These are phyloP conservation scores for Pseudolaguvia tuberculata DNA, from an alignment of 2,113 vertebrate species.

Conservation along the genomic window DNA sequence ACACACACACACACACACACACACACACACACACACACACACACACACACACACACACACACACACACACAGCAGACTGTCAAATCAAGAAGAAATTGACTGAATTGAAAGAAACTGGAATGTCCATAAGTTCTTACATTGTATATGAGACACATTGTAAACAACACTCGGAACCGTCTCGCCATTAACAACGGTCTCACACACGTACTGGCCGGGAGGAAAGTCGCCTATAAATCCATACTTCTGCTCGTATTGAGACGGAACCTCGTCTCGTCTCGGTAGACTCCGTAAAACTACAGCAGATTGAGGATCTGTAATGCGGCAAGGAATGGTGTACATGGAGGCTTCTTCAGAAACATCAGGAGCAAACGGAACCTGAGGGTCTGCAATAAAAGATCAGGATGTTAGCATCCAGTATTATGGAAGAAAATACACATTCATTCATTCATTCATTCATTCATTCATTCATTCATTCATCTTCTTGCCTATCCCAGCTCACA, in stretches of 20 bases:
- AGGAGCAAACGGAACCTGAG: constrained; percentile 77
- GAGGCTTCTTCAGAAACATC: constrained; percentile 58
- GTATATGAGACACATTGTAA: constrained; percentile 72
- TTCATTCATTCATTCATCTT: no score
- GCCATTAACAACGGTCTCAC: constrained; percentile 72
- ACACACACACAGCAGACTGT: constrained; percentile 29
- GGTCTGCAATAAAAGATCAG: constrained; percentile 54
- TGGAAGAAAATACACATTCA: neutral
- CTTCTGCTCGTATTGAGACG: constrained; percentile 71
- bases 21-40: no score
- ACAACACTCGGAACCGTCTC: constrained; percentile 63
- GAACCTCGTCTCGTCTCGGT: constrained; percentile 58
- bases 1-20: no score
- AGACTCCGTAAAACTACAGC: constrained; percentile 72
- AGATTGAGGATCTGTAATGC: constrained; percentile 73
- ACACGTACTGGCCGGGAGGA: constrained; percentile 73
- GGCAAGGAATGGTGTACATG: constrained; percentile 75
- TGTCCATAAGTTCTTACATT: constrained; percentile 61
- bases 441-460: neutral
- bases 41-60: no score
- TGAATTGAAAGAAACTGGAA: neutral
- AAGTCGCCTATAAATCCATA: constrained; percentile 78
- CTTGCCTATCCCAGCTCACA: no score
- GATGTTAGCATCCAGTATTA: neutral
- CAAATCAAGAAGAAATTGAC: neutral